These are phyloP conservation scores for Temnopleurus reevesii DNA, from an alignment of 53 echinoderm and acorn worm genomes.

Conservation along the genomic window DNA sequence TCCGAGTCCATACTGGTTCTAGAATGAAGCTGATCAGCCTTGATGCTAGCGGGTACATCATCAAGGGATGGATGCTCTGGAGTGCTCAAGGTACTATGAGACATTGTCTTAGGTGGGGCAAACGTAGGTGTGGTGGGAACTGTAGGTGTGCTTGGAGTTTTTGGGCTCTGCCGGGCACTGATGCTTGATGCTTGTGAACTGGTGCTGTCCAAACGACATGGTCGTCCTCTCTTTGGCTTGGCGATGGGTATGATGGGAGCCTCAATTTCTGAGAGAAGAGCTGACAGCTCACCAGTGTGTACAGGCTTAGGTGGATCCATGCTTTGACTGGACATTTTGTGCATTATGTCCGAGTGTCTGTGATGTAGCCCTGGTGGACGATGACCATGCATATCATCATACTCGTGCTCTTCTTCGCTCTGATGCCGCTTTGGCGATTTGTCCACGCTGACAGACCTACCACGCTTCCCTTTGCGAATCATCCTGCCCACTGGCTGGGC, in stretches of 20 bases:
- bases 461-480: constrained; percentile 55
- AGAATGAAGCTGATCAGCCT: neutral
- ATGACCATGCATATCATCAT: constrained; percentile 9
- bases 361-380: constrained; percentile 14
- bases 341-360: constrained; percentile 15
- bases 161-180: constrained; percentile 70
- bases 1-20: constrained; percentile 59
- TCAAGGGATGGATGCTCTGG: constrained; percentile 59
- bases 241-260: constrained; percentile 46
- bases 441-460: constrained; percentile 50
- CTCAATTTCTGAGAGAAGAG: constrained; percentile 69
- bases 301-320: constrained; percentile 69
- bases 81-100: constrained; percentile 65
- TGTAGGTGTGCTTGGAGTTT: constrained; percentile 60
- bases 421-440: constrained; percentile 81
- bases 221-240: constrained; percentile 62
- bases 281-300: constrained; percentile 73
- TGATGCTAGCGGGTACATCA: constrained; percentile 21
- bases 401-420: constrained; percentile 71
- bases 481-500: constrained; percentile 34
- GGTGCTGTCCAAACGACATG: constrained; percentile 79
- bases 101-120: constrained; percentile 42
- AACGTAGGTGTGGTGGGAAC: constrained; percentile 59
- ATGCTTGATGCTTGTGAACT: constrained; percentile 82
- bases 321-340: constrained; percentile 27